A percentile compares a stretch with the other conserved stretches of the same genome.
Evolutionary conservation across 2,797 vertebrate genomes (phyloP).

Genomic region (Avahi laniger): DNA sequence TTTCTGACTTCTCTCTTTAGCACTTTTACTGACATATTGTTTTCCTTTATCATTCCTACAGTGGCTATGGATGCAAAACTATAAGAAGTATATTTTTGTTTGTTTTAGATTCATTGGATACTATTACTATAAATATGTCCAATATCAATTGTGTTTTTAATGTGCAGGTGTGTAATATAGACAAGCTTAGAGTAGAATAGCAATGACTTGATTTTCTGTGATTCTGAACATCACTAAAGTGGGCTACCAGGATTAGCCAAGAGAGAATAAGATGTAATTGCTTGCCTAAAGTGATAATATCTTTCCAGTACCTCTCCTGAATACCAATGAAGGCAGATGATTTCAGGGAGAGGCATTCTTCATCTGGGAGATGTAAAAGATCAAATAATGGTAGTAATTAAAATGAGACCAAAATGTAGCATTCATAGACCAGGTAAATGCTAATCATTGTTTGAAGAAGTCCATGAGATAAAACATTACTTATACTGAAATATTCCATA

Average conservation of each 20-base stretch:
- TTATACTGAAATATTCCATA: constrained; percentile 38
- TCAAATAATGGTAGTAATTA: constrained; percentile 43
- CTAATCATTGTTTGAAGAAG: constrained; percentile 20
- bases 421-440: neutral
- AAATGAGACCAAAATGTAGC: constrained; percentile 56
- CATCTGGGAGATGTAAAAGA: constrained; percentile 62
- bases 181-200: constrained; percentile 81
- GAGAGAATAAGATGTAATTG: constrained; percentile 86
- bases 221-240: constrained; percentile 78
- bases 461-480: constrained; percentile 11
- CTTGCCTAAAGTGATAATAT: constrained; percentile 85
- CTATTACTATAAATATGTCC: constrained; percentile 67
- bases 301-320: constrained; percentile 76
- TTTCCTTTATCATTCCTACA: constrained; percentile 51
- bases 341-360: constrained; percentile 72
- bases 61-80: constrained; percentile 50
- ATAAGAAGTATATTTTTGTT: constrained; percentile 64
- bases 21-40: constrained; percentile 37
- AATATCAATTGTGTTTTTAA: constrained; percentile 62
- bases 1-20: neutral
- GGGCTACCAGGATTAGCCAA: constrained; percentile 80
- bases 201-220: constrained; percentile 85
- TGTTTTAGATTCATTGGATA: constrained; percentile 71
- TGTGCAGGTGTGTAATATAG: constrained; percentile 62
- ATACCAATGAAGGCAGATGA: constrained; percentile 81